Base-by-base conservation (phyloP, 2,797 vertebrate genomes). In the Hydrophis major region DNA sequence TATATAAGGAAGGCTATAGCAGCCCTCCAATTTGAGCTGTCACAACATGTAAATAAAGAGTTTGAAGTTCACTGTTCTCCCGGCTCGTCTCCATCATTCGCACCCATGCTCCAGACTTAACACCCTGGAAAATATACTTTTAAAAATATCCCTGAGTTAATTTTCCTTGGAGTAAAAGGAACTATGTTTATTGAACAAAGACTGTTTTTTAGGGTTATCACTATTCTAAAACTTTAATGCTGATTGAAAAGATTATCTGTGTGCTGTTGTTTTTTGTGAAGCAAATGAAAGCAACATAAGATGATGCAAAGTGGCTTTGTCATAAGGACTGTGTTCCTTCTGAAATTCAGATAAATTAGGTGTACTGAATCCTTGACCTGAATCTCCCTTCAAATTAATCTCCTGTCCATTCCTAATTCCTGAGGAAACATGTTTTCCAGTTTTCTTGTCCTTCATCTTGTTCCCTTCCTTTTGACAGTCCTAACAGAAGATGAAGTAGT, bases 331-430 rank as follows among this genome's bases (percentile, higher is more conserved):
- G 2, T 28, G 50, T 56, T 42, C 4, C 87, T 87, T 92, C 27
- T n/a, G n/a, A 53, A 66, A 10, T 13, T 86, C 89, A 92, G 89
- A 91, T 86, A 83, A 90, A 88, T 86, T 90, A 57, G 57, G 86
- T 60, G 20, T 88, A 92, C 78, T 88, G 89, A 86, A 90, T 90
- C 63, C 63, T 92, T 92, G 91, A 92, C 93, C 69, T 86, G 89
- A 53, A 63, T 93, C 50, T 86, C 69, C 50, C 50, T 87, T 90
- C 86, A 56, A 59, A 91, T 92, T 66, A 53, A 63, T 94, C 86
- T 92, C 28, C 69, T 93, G 90, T 86, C n/a, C 78, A 74, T 89
- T 91, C 27, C 53, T 42, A 91, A 89, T 74, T 92, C 93, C 91
- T 59, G n/a, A 92, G 87, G 66, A 89, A 86, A 89, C 87, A 37